Percentiles rank a stretch among this genome's conserved stretches.
Conservation (phyloP, 2,888 invertebrate species). For the Zaprionus lineosus region DNA sequence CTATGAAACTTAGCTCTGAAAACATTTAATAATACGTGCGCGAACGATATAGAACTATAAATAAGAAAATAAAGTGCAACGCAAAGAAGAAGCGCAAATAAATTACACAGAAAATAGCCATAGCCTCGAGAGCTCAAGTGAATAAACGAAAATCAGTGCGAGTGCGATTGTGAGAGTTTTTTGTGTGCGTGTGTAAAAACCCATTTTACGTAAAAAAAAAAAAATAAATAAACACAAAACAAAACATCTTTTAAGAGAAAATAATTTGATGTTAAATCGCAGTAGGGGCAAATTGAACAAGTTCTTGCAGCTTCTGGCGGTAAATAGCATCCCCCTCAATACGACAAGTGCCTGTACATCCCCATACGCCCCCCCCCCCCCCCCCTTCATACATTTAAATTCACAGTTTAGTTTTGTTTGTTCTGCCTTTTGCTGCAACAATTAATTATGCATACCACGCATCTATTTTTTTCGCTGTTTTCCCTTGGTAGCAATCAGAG, state of each 20-base stretch:
- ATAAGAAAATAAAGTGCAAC: constrained; percentile 49
- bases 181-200: constrained; percentile 65
- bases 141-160: constrained; percentile 65
- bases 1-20: constrained; percentile 15
- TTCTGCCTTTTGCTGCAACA: constrained; percentile 53
- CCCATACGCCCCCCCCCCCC: constrained; percentile 61
- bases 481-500: constrained; percentile 24
- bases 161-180: constrained; percentile 56
- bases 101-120: constrained; percentile 44
- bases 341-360: constrained; percentile 21
- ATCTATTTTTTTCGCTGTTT: constrained; percentile 44
- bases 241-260: constrained; percentile 47
- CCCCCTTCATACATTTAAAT: constrained; percentile 50
- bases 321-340: constrained; percentile 56
- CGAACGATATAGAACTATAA: constrained; percentile 32
- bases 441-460: constrained; percentile 72
- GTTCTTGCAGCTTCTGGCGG: constrained; percentile 82
- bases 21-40: constrained; percentile 23
- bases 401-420: constrained; percentile 32
- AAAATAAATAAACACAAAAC: constrained; percentile 19
- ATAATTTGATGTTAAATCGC: constrained; percentile 82
- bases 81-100: constrained; percentile 67
- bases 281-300: constrained; percentile 81
- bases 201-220: constrained; percentile 68
- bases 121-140: constrained; percentile 55